phyloP scores from a whole-genome alignment of 2,888 invertebrate genomes.

The Metalampra italica region DNA sequence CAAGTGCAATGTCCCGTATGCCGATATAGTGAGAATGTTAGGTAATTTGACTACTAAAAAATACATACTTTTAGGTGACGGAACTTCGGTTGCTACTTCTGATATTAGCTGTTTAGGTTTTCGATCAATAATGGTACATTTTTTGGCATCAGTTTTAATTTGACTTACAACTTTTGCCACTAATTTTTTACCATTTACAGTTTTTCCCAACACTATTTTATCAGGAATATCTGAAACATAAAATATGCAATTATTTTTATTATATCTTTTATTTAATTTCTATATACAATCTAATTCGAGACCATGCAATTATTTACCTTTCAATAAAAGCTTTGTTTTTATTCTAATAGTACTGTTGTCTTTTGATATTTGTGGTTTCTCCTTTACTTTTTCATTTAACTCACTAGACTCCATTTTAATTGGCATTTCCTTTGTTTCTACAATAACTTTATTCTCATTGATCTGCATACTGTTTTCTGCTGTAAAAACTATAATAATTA shows the following conservation, averaged over 20 bases:
- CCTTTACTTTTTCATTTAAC: constrained; percentile 12
- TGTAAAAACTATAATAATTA: not conserved
- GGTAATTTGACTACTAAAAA: too few relatives aligned
- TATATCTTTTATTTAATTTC: not conserved
- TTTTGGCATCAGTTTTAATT: not conserved
- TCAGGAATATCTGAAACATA: constrained; percentile 58
- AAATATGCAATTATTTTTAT: not conserved
- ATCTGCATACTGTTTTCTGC: too few relatives aligned
- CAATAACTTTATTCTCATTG: too few relatives aligned
- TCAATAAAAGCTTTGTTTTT: constrained; percentile 52
- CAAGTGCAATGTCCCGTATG: too few relatives aligned
- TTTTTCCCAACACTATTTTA: constrained; percentile 59
- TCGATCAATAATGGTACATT: not conserved
- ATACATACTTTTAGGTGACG: not conserved
- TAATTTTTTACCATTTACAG: constrained; percentile 52
- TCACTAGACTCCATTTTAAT: constrained; percentile 18
- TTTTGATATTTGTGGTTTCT: constrained; percentile 14
- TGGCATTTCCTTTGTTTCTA: not conserved
- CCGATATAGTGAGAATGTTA: too few relatives aligned
- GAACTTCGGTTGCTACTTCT: not conserved
- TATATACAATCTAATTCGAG: not conserved
- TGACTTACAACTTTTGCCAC: constrained; percentile 40
- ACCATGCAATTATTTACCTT: constrained; percentile 29
- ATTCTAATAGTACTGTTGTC: constrained; percentile 42
- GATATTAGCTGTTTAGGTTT: not conserved